phyloP scores from a whole-genome alignment of 2,113 vertebrate genomes.

The Bubo bubo region DNA sequence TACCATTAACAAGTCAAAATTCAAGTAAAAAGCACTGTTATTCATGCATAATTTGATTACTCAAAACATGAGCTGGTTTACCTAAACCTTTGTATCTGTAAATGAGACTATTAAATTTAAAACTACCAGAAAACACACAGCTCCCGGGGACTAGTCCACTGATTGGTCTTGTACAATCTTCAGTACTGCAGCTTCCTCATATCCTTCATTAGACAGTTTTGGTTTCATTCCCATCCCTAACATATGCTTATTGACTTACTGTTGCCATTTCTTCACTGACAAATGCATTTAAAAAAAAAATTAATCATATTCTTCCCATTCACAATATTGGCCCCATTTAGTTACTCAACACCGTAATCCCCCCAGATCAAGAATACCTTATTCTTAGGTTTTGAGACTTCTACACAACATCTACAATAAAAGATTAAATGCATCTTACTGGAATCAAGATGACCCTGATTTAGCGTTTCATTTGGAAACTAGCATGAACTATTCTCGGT shows the following conservation, averaged over 20 bases:
- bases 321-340: background rate
- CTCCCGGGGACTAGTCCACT: background rate
- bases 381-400: fast-evolving
- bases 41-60: background rate
- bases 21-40: background rate
- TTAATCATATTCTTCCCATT: background rate
- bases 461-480: background rate
- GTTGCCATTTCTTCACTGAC: background rate
- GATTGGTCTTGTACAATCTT: background rate
- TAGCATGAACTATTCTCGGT: background rate
- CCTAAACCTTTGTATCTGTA: background rate
- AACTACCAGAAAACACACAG: background rate
- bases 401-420: fast-evolving
- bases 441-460: background rate
- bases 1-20: background rate
- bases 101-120: background rate
- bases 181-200: background rate
- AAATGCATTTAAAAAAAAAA: background rate
- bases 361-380: background rate
- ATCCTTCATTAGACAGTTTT: background rate
- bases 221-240: conserved; percentile 25
- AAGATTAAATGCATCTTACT: background rate
- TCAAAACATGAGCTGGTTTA: background rate
- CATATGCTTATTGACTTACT: conserved; percentile 26
- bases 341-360: fast-evolving